These are phyloP conservation scores for Diarsia rubi DNA, from an alignment of 2,888 invertebrate species.

Conservation along the genomic window DNA sequence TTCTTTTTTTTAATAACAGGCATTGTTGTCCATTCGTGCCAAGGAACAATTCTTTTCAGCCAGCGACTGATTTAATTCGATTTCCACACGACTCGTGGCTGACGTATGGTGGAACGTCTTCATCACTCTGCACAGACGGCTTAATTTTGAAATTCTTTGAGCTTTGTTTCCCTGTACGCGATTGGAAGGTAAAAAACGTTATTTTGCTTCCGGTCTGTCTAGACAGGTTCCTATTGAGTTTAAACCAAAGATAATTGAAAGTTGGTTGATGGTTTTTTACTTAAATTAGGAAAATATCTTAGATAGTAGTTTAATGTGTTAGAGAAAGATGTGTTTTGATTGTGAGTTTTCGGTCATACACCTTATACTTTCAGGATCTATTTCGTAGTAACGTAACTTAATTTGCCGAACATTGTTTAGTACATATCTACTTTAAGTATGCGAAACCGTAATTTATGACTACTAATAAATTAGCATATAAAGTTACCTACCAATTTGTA, in stretches of 20 bases:
- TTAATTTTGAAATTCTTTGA: constrained; percentile 74
- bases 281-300: background rate
- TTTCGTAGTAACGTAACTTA: background rate
- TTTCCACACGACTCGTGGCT: constrained; percentile 80
- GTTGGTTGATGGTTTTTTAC: background rate
- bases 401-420: background rate
- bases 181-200: constrained; percentile 28
- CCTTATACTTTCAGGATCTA: background rate
- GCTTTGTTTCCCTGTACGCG: constrained; percentile 53
- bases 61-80: constrained; percentile 89
- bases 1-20: constrained; percentile 88
- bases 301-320: background rate
- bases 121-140: constrained; percentile 77
- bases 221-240: constrained; percentile 22
- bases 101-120: constrained; percentile 81
- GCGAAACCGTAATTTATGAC: background rate
- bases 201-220: constrained; percentile 39
- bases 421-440: background rate
- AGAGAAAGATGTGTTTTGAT: background rate
- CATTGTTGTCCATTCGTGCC: constrained; percentile 89
- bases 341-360: background rate
- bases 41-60: constrained; percentile 88
- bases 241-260: background rate
- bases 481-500: background rate
- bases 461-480: background rate